Percentiles rank a stretch among this genome's conserved stretches.
phyloP scores from a whole-genome alignment of 2,113 vertebrate species.

The Ictidomys tridecemlineatus region DNA sequence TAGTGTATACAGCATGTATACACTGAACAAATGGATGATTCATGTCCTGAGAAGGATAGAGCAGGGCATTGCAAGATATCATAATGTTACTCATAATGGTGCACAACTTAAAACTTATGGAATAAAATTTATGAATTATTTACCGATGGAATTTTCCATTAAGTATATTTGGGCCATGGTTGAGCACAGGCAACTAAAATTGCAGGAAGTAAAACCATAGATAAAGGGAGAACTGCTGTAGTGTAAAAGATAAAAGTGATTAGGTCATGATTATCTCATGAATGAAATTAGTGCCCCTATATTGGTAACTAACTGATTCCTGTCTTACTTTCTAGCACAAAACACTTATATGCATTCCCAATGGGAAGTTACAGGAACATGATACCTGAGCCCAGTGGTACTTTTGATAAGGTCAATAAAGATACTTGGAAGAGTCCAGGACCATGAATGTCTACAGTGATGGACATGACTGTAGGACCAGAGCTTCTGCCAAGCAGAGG shows the following conservation, averaged over 20 bases:
- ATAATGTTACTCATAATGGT: neutral
- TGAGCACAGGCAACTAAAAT: neutral
- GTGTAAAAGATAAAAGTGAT: neutral
- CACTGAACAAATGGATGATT: neutral
- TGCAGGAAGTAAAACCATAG: neutral
- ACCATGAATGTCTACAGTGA: neutral
- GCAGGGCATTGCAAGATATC: neutral
- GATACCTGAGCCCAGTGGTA: neutral
- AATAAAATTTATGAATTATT: neutral
- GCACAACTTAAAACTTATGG: neutral
- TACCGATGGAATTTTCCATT: neutral
- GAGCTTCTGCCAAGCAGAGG: slow-evolving; percentile 42
- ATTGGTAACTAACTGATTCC: neutral
- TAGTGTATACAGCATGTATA: neutral
- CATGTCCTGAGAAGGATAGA: neutral
- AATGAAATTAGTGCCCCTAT: neutral
- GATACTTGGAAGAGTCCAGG: neutral
- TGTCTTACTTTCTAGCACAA: neutral
- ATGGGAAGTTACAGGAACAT: neutral
- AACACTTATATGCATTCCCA: neutral
- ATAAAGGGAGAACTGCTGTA: neutral
- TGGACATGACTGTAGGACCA: neutral
- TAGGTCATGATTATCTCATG: neutral
- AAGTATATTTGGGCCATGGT: neutral
- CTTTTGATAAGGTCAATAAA: neutral